phyloP scores from a whole-genome alignment of 2,113 vertebrate species.

The Saguinus midas region DNA sequence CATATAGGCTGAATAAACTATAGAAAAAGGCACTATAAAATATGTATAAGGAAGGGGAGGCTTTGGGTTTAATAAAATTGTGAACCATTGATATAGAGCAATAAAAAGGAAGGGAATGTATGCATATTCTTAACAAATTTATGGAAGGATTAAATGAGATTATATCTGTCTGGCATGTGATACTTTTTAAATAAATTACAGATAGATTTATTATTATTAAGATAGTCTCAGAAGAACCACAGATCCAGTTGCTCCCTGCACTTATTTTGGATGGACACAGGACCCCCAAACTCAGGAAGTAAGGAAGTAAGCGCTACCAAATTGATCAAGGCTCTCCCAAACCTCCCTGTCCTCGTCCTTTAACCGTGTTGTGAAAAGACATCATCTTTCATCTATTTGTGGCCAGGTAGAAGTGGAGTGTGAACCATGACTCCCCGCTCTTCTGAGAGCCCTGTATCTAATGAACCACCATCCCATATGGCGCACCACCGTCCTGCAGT shows the following conservation, averaged over 20 bases:
- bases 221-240: neutral
- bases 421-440: neutral
- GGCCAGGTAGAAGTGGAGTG: neutral
- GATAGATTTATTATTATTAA: neutral
- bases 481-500: neutral
- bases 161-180: neutral
- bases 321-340: neutral
- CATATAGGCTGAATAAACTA: neutral
- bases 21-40: neutral
- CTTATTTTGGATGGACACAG: neutral
- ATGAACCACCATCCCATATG: neutral
- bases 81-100: neutral
- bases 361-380: neutral
- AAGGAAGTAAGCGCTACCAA: neutral
- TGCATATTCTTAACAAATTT: neutral
- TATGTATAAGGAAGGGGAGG: neutral
- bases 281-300: neutral
- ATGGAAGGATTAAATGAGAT: neutral
- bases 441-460: neutral
- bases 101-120: neutral
- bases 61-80: neutral
- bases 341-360: neutral
- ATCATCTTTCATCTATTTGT: neutral
- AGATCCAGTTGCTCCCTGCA: neutral
- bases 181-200: neutral